Percentiles rank a stretch among this genome's conserved stretches.
These are phyloP conservation scores for Ramphastos sulfuratus DNA, from an alignment of 2,113 vertebrate species.

Conservation along the genomic window DNA sequence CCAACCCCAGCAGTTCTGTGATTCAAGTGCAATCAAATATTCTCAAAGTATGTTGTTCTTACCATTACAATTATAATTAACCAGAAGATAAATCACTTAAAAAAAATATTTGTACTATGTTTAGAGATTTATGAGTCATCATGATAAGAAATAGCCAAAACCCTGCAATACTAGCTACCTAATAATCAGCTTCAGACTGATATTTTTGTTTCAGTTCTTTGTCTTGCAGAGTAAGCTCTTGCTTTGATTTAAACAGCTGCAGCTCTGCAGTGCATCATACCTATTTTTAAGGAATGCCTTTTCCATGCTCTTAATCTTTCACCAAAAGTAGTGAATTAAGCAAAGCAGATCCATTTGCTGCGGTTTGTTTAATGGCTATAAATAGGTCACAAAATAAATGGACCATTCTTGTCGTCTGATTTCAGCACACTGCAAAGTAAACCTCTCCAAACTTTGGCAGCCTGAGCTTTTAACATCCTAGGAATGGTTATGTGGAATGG, in stretches of 20 bases:
- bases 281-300: not conserved
- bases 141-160: not conserved
- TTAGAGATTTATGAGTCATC: not conserved
- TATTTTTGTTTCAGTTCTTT: not conserved
- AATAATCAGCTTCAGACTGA: not conserved
- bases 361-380: conserved; percentile 12
- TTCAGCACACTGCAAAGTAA: conserved; percentile 34
- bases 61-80: not conserved
- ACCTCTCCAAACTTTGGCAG: not conserved
- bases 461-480: not conserved
- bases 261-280: not conserved
- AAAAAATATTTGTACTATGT: not conserved
- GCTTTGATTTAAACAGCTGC: not conserved
- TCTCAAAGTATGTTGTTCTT: not conserved
- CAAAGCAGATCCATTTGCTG: conserved; percentile 12
- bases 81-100: not conserved
- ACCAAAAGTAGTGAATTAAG: conserved; percentile 8
- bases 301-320: not conserved
- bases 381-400: conserved; percentile 49
- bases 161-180: not conserved
- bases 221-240: not conserved
- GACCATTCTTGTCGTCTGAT: not conserved
- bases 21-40: not conserved
- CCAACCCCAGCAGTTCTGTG: no score
- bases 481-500: not conserved